Percentiles rank a stretch among this genome's conserved stretches.
These are phyloP conservation scores for Tachysurus vachellii DNA, from an alignment of 2,113 vertebrate species.

Conservation along the genomic window DNA sequence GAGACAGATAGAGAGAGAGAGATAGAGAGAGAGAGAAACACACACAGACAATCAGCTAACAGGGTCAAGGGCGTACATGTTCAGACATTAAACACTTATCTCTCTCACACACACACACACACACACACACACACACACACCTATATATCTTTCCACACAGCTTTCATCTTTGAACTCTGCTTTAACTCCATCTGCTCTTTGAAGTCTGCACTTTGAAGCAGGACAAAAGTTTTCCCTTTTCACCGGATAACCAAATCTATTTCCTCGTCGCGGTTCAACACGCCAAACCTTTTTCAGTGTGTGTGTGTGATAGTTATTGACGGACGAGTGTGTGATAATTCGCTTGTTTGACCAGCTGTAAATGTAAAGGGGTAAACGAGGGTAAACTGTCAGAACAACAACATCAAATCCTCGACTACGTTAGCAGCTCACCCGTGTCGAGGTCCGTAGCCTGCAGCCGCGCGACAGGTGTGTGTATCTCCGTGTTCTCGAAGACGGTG, in stretches of 20 bases:
- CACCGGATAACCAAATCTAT: neutral
- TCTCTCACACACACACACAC: constrained; percentile 1
- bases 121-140: constrained; percentile 11
- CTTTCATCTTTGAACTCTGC: constrained; percentile 9
- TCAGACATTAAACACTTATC: constrained; percentile 15
- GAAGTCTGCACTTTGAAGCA: constrained; percentile 18
- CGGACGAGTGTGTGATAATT: neutral
- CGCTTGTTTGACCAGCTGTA: neutral
- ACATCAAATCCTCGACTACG: neutral
- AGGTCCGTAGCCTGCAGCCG: constrained; percentile 86
- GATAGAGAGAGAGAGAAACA: neutral
- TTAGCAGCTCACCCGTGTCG: constrained; percentile 78
- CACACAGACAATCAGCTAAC: constrained; percentile 11
- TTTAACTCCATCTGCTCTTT: constrained; percentile 25
- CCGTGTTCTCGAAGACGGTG: constrained; percentile 95
- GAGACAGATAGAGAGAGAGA: neutral
- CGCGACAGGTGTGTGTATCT: constrained; percentile 82
- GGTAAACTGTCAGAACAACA: neutral
- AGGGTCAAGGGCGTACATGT: neutral
- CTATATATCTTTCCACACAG: neutral
- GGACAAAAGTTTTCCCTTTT: neutral
- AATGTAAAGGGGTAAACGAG: neutral
- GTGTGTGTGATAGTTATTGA: neutral
- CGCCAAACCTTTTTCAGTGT: neutral
- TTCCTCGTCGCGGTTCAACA: neutral